These are phyloP conservation scores for Macrophya alboannulata DNA, from an alignment of 2,888 invertebrate species.

Conservation along the genomic window DNA sequence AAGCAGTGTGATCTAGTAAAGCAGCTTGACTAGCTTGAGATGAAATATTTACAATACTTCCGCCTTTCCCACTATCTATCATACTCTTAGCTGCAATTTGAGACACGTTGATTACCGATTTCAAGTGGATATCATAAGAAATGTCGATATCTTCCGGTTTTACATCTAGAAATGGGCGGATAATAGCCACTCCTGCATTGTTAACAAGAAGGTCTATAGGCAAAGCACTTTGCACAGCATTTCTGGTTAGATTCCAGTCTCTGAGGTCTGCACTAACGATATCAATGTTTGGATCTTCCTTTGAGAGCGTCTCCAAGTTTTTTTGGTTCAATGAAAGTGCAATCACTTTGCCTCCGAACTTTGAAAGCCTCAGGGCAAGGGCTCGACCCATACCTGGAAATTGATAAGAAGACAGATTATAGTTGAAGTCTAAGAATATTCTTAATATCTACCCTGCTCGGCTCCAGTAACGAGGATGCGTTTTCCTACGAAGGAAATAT, in stretches of 20 bases:
- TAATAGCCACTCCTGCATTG: conserved; percentile 90
- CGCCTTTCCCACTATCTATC: conserved; percentile 86
- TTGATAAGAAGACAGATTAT: not conserved
- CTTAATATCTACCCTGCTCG: conserved; percentile 84
- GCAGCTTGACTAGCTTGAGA: conserved; percentile 91
- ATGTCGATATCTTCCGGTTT: conserved; percentile 86
- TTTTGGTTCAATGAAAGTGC: conserved; percentile 88
- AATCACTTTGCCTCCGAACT: conserved; percentile 88
- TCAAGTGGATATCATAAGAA: conserved; percentile 90
- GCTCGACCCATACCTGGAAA: conserved; percentile 86
- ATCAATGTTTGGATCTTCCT: conserved; percentile 84
- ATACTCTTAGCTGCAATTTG: conserved; percentile 91
- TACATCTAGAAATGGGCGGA: conserved; percentile 87
- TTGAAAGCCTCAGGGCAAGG: conserved; percentile 86
- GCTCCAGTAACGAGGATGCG: conserved; percentile 94
- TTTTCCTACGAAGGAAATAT: conserved; percentile 88
- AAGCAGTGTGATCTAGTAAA: conserved; percentile 89
- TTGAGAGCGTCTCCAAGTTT: conserved; percentile 85
- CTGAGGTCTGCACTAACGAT: conserved; percentile 87
- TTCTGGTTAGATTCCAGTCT: conserved; percentile 89
- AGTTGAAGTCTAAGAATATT: not conserved
- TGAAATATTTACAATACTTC: conserved; percentile 95
- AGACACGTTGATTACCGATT: conserved; percentile 92
- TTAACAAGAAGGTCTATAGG: conserved; percentile 93
- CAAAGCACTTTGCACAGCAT: conserved; percentile 82